Conservation (phyloP, 2,888 invertebrate genomes). For the Callyntrura guangdongensis region DNA sequence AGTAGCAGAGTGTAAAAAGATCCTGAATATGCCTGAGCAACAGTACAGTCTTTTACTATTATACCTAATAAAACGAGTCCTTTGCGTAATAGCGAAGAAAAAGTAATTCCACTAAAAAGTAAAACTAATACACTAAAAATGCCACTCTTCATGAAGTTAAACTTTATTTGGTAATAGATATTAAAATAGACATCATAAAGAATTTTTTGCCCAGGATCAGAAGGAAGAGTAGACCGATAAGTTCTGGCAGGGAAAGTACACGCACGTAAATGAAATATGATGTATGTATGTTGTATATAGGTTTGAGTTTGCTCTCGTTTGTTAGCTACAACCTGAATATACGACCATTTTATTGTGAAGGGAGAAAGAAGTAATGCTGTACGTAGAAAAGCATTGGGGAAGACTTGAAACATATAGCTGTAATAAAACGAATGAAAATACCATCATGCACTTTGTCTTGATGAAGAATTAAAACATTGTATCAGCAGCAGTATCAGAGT, state of each 20-base stretch:
- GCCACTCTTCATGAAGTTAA: slow-evolving; percentile 76
- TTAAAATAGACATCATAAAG: slow-evolving; percentile 75
- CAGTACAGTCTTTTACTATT: not conserved
- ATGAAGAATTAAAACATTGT: slow-evolving; percentile 75
- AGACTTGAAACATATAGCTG: too few species aligned
- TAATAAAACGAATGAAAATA: slow-evolving; percentile 69
- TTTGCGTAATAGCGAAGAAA: slow-evolving; percentile 22
- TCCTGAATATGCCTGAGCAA: not conserved
- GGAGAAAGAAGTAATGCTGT: too few species aligned
- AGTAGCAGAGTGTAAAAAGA: slow-evolving; percentile 15
- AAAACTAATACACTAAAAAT: slow-evolving; percentile 77
- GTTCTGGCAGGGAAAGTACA: slow-evolving; percentile 54
- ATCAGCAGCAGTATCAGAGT: slow-evolving; percentile 42
- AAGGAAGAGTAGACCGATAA: slow-evolving; percentile 51
- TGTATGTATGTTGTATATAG: slow-evolving; percentile 35
- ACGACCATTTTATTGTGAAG: slow-evolving; percentile 54
- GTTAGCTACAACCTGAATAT: slow-evolving; percentile 34
- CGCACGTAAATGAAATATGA: slow-evolving; percentile 71
- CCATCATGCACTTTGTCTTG: slow-evolving; percentile 71
- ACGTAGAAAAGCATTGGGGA: too few species aligned
- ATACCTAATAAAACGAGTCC: slow-evolving; percentile 19
- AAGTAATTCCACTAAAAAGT: slow-evolving; percentile 75
- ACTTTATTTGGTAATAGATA: slow-evolving; percentile 73
- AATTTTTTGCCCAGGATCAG: slow-evolving; percentile 47
- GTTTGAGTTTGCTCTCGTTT: too few species aligned